Evolutionary conservation across 2,888 invertebrate species (phyloP).

Genomic region (Agrilus cyanescens): DNA sequence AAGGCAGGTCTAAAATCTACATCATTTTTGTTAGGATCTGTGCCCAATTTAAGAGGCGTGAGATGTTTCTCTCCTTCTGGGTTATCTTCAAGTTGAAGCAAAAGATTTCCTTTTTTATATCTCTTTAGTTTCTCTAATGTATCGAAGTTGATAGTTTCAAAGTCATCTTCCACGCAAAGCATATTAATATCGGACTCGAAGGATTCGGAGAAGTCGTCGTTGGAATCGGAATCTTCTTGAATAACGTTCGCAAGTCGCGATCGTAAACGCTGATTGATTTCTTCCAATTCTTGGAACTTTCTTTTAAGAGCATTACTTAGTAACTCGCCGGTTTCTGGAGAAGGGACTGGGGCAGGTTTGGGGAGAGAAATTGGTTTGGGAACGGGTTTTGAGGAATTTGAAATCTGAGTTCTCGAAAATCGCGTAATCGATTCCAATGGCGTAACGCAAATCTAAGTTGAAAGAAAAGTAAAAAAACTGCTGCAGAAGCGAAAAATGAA

Average conservation of each 20-base stretch:
- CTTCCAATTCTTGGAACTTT: constrained; percentile 50
- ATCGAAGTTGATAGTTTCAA: constrained; percentile 28
- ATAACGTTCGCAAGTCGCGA: constrained; percentile 46
- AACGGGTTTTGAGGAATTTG: too few species aligned
- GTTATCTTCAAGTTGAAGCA: constrained; percentile 8
- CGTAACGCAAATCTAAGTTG: constrained; percentile 39
- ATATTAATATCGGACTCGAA: constrained; percentile 48
- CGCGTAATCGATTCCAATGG: constrained; percentile 39
- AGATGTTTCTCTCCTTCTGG: neutral
- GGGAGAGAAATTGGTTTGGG: constrained; percentile 8
- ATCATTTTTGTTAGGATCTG: neutral
- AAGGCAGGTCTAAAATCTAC: constrained; percentile 7
- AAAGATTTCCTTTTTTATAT: constrained; percentile 13
- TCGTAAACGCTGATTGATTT: constrained; percentile 48
- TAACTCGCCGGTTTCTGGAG: constrained; percentile 24
- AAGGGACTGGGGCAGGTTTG: constrained; percentile 4
- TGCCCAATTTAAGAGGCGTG: neutral
- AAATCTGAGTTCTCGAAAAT: constrained; percentile 9
- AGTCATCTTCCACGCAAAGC: constrained; percentile 32
- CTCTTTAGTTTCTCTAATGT: constrained; percentile 13
- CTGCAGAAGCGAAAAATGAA: constrained; percentile 1
- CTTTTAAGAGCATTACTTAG: constrained; percentile 42
- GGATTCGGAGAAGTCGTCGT: constrained; percentile 39
- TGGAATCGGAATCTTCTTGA: constrained; percentile 37
- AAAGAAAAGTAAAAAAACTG: neutral